A percentile compares a stretch with the other conserved stretches of the same genome.
These are phyloP conservation scores for Drosophila nannoptera DNA, from an alignment of 1,140 invertebrate species.

Conservation along the genomic window DNA sequence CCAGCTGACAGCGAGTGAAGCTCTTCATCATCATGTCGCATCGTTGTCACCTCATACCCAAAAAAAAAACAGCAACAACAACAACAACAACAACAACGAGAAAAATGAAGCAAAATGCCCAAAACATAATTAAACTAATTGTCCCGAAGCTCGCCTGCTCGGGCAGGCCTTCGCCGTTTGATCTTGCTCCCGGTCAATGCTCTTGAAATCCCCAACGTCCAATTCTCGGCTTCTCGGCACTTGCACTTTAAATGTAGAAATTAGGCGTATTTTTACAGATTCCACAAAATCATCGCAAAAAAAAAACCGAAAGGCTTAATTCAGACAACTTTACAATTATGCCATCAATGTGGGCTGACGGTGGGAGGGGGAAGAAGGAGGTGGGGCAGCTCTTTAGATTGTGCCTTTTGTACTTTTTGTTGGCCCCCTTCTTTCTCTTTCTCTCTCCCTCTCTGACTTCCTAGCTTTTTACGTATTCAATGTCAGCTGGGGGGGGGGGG, in stretches of 20 bases:
- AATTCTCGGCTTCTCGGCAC: conserved; percentile 67
- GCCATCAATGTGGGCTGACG: conserved; percentile 60
- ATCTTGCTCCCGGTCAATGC: conserved; percentile 58
- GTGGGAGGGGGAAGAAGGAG: conserved; percentile 48
- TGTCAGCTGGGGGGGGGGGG: too few species aligned
- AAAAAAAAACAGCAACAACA: conserved; percentile 26
- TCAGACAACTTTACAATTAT: conserved; percentile 43
- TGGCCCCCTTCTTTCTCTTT: conserved; percentile 7
- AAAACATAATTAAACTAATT: conserved; percentile 76
- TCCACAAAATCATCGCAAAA: conserved; percentile 14
- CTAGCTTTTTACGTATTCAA: too few species aligned
- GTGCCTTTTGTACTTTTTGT: too few species aligned
- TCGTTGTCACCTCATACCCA: conserved; percentile 74
- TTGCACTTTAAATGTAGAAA: conserved; percentile 72
- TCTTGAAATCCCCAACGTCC: conserved; percentile 67
- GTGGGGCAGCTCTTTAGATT: conserved; percentile 33
- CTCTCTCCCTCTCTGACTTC: conserved; percentile 9
- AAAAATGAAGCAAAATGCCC: conserved; percentile 22
- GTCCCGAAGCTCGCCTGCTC: conserved; percentile 33
- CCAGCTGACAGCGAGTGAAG: conserved; percentile 8
- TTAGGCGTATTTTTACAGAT: conserved; percentile 45
- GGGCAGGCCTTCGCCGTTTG: conserved; percentile 9
- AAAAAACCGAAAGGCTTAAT: conserved; percentile 7
- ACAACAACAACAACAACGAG: too few species aligned
- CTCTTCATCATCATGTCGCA: conserved; percentile 75